Percentiles rank a stretch among this genome's conserved stretches.
These are phyloP conservation scores for Drosophila longiperda DNA, from an alignment of 2,888 invertebrate genomes.

Conservation along the genomic window DNA sequence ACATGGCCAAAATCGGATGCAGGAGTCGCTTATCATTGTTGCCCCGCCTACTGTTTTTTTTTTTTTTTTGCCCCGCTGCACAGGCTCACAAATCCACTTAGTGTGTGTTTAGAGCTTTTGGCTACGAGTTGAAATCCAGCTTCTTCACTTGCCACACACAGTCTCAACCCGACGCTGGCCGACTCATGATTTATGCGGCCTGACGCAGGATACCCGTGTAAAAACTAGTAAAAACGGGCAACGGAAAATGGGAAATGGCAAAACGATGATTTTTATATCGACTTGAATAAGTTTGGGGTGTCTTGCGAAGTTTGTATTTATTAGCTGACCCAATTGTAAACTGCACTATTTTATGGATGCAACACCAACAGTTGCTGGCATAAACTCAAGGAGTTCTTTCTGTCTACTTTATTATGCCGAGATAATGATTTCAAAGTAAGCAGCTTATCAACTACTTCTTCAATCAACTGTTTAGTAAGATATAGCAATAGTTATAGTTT, in stretches of 20 bases:
- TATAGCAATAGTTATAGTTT: background rate
- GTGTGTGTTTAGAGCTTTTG: conserved; percentile 65
- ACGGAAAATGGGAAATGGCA: background rate
- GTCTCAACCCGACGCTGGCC: conserved; percentile 30
- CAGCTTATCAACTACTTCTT: background rate
- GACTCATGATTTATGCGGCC: conserved; percentile 58
- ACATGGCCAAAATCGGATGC: background rate
- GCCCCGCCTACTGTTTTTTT: conserved; percentile 35
- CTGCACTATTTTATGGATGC: conserved; percentile 44
- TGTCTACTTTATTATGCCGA: background rate
- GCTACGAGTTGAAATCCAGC: conserved; percentile 8
- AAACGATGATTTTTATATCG: conserved; percentile 57
- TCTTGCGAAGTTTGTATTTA: conserved; percentile 54
- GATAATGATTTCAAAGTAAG: background rate
- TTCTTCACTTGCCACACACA: conserved; percentile 4
- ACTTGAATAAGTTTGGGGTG: conserved; percentile 71
- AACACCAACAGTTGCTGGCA: background rate
- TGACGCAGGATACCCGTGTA: conserved; percentile 15
- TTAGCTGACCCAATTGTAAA: conserved; percentile 58
- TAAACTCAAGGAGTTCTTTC: conserved; percentile 10
- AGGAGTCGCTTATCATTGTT: conserved; percentile 67
- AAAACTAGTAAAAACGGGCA: background rate
- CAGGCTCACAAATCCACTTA: conserved; percentile 74
- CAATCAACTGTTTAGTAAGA: background rate
- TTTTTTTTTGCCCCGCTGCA: conserved; percentile 11